Conservation (phyloP, 2,888 invertebrate species). For the Hyposoter didymator region DNA sequence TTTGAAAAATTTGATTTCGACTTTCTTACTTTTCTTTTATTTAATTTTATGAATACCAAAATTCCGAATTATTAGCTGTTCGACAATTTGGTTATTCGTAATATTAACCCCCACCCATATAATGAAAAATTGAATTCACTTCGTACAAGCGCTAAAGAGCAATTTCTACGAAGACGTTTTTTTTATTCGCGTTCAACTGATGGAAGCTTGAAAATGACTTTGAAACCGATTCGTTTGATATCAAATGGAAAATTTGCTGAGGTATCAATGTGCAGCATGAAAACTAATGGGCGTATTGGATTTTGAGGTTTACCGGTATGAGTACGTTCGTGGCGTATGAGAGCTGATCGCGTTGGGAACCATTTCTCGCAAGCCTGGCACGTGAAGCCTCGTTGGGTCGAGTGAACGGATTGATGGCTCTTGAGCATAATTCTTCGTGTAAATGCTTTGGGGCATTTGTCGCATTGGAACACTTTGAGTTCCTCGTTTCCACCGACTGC, state of each 20-base stretch:
- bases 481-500: slow-evolving; percentile 80
- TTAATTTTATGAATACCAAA: too few species aligned
- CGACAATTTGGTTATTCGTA: too few species aligned
- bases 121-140: neutral
- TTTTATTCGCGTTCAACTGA: too few species aligned
- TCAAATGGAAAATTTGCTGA: too few species aligned
- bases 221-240: too few species aligned
- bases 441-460: slow-evolving; percentile 88
- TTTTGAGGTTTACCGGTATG: slow-evolving; percentile 87
- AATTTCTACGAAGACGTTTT: neutral
- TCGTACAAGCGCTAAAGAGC: neutral
- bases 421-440: slow-evolving; percentile 86
- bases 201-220: too few species aligned
- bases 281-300: neutral
- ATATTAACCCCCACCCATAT: too few species aligned
- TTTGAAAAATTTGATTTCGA: too few species aligned
- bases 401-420: slow-evolving; percentile 88
- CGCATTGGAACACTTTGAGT: slow-evolving; percentile 87
- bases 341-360: slow-evolving; percentile 89
- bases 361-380: slow-evolving; percentile 88
- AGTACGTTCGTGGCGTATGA: slow-evolving; percentile 89
- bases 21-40: too few species aligned
- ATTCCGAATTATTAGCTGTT: too few species aligned
- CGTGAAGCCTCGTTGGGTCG: slow-evolving; percentile 86
- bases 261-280: neutral